Conservation (phyloP, 2,113 vertebrate species). For the Prionailurus viverrinus region DNA sequence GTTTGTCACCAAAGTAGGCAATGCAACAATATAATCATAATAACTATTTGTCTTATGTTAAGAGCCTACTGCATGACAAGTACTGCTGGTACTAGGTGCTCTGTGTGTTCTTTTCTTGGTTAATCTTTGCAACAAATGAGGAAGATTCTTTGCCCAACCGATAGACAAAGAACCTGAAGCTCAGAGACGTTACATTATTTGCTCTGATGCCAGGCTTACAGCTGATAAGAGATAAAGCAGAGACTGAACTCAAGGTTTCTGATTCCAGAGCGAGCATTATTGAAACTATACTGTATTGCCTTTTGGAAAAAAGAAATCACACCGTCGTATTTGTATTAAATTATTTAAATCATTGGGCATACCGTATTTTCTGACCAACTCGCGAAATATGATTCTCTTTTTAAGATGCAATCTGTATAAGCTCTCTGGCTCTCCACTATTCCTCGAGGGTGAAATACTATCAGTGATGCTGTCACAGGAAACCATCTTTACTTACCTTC, state of each 20-base stretch:
- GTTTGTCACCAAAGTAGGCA: conserved; percentile 6
- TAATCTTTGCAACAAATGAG: conserved; percentile 5
- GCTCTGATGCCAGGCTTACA: not conserved
- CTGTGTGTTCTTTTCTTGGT: not conserved
- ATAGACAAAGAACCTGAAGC: not conserved
- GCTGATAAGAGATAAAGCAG: not conserved
- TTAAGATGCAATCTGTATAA: not conserved
- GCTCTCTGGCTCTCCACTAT: not conserved
- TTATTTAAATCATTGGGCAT: not conserved
- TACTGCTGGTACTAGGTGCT: not conserved
- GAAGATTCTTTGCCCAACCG: not conserved
- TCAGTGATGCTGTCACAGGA: not conserved
- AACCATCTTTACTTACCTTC: conserved; percentile 37
- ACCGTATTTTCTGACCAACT: not conserved
- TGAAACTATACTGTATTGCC: not conserved
- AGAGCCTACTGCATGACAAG: not conserved
- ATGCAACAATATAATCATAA: not conserved
- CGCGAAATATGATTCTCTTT: not conserved
- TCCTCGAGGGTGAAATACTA: not conserved
- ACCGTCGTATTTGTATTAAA: not conserved
- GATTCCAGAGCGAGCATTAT: not conserved
- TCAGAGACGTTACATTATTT: not conserved
- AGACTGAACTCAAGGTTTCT: not conserved
- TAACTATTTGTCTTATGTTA: not conserved
- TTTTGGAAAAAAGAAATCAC: not conserved